A percentile compares a stretch with the other conserved stretches of the same genome.
Conservation (phyloP, 2,797 vertebrate species). For the Mastacembelus armatus region DNA sequence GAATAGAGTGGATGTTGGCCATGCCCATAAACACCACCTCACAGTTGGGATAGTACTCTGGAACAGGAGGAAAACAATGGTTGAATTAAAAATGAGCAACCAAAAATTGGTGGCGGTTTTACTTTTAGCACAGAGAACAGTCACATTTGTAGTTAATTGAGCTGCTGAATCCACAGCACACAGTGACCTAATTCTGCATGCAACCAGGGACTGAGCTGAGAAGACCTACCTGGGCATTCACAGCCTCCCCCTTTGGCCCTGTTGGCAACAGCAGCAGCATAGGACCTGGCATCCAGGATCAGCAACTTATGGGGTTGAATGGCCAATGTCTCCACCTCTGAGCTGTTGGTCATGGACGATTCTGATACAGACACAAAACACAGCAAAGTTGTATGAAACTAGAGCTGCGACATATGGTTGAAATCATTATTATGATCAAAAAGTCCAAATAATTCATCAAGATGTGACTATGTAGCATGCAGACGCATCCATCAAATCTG, state of each 20-base stretch:
- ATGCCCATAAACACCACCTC: slow-evolving; percentile 99
- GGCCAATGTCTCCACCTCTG: slow-evolving; percentile 90
- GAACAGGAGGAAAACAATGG: slow-evolving; percentile 26
- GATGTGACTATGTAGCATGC: neutral
- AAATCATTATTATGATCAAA: neutral
- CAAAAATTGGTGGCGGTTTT: slow-evolving; percentile 13
- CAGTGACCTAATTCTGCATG: slow-evolving; percentile 20
- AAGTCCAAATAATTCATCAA: neutral
- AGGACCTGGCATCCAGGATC: slow-evolving; percentile 95
- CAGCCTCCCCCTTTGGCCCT: slow-evolving; percentile 97
- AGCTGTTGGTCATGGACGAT: slow-evolving; percentile 91
- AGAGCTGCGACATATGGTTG: neutral
- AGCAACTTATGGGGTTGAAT: slow-evolving; percentile 93
- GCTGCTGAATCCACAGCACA: slow-evolving; percentile 16
- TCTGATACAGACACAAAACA: slow-evolving; percentile 79
- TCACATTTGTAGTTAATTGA: slow-evolving; percentile 19
- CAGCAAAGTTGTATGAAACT: neutral
- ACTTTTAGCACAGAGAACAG: slow-evolving; percentile 38
- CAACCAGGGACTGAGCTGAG: neutral
- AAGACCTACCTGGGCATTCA: slow-evolving; percentile 93
- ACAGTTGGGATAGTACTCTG: slow-evolving; percentile 99
- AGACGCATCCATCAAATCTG: slow-evolving; percentile 1
- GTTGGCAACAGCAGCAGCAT: slow-evolving; percentile 96
- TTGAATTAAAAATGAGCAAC: neutral
- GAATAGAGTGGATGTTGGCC: slow-evolving; percentile 99